Conservation (phyloP, 2,888 invertebrate species). For the Mythimna vitellina region DNA sequence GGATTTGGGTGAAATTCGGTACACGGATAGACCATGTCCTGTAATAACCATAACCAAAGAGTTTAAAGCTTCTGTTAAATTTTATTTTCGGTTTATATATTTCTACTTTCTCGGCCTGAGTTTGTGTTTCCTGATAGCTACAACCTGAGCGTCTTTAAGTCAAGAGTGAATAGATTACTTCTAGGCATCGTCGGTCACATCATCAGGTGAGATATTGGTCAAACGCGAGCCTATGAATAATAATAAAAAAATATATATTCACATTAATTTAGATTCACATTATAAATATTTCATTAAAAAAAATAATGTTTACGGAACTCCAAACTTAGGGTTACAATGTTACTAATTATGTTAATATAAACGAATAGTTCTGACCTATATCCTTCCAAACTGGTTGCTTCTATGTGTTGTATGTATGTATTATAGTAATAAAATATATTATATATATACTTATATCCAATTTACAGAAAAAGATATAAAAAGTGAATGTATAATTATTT, state of each 20-base stretch:
- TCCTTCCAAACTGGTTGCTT: conserved; percentile 28
- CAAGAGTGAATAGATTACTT: no score
- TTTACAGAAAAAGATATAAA: conserved; percentile 25
- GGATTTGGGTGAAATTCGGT: no score
- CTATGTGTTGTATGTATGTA: conserved; percentile 7
- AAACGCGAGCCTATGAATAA: not conserved
- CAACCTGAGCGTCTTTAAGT: no score
- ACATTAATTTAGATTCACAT: not conserved
- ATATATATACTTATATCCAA: not conserved
- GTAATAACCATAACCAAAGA: no score
- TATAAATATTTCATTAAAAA: not conserved
- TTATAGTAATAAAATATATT: not conserved
- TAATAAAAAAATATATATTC: not conserved
- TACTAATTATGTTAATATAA: conserved; percentile 38
- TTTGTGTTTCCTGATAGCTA: no score
- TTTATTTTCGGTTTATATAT: no score
- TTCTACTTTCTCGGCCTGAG: no score
- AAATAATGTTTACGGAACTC: not conserved
- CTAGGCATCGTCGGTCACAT: no score
- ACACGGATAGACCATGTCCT: no score
- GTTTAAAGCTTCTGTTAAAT: no score
- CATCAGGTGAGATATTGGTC: no score
- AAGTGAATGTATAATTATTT: conserved; percentile 18
- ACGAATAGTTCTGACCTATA: not conserved
- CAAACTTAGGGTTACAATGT: not conserved